A percentile compares a stretch with the other conserved stretches of the same genome.
phyloP scores from a whole-genome alignment of 2,113 vertebrate genomes.

The Atractosteus spatula region DNA sequence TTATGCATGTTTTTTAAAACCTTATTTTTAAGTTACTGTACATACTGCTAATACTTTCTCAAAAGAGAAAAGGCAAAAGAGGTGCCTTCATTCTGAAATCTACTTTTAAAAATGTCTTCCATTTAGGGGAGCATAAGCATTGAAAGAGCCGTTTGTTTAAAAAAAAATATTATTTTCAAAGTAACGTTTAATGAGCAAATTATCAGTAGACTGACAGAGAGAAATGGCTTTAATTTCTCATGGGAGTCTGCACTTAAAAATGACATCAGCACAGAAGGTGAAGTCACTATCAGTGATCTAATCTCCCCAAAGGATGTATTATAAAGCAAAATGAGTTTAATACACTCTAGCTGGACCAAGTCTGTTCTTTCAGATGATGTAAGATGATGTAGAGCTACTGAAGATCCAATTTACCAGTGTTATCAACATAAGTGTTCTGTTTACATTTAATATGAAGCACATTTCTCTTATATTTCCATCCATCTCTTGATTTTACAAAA shows the following conservation, averaged over 20 bases:
- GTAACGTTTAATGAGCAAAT: slow-evolving; percentile 65
- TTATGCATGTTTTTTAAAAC: too few species aligned
- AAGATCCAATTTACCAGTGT: slow-evolving; percentile 6
- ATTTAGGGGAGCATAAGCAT: slow-evolving; percentile 54
- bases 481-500: background rate
- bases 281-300: slow-evolving; percentile 57
- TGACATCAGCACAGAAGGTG: slow-evolving; percentile 54
- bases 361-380: background rate
- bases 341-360: slow-evolving; percentile 45
- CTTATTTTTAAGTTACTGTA: too few species aligned
- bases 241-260: slow-evolving; percentile 45
- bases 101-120: slow-evolving; percentile 24
- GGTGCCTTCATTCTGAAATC: slow-evolving; percentile 2
- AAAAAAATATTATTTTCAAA: slow-evolving; percentile 41
- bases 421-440: slow-evolving; percentile 6
- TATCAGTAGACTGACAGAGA: slow-evolving; percentile 64
- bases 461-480: background rate
- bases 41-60: background rate
- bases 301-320: slow-evolving; percentile 59
- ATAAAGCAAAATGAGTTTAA: slow-evolving; percentile 56
- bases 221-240: slow-evolving; percentile 46
- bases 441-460: background rate
- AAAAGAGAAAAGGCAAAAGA: background rate
- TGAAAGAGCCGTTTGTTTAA: slow-evolving; percentile 33
- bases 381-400: slow-evolving; percentile 9